Evolutionary conservation across 2,888 invertebrate species (phyloP).

Genomic region (Lasioglossum figueresi): DNA sequence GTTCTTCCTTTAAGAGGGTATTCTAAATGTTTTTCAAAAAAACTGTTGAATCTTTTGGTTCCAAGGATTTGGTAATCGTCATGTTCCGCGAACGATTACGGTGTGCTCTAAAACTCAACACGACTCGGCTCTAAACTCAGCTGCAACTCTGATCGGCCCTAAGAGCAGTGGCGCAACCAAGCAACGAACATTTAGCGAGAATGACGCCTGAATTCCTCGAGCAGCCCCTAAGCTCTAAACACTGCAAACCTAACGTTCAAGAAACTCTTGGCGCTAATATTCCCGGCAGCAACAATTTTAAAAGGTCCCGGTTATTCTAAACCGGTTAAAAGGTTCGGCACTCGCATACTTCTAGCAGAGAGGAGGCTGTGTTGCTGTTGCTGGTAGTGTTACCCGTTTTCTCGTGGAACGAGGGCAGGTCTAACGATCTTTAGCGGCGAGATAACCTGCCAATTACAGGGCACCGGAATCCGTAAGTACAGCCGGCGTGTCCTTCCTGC

Average conservation of each 20-base stretch:
- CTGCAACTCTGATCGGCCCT: not conserved
- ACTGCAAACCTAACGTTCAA: not conserved
- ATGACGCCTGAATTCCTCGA: not conserved
- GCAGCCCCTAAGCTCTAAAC: not conserved
- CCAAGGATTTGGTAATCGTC: not conserved
- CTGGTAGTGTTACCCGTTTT: constrained; percentile 19
- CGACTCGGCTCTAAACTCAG: not conserved
- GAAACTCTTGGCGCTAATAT: not conserved
- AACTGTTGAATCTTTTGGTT: not conserved
- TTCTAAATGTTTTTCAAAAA: not conserved
- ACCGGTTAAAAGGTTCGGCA: not conserved
- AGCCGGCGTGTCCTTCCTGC: constrained; percentile 15
- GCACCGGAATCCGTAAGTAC: constrained; percentile 46
- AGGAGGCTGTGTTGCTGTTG: too few relatives aligned
- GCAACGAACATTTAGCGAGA: not conserved
- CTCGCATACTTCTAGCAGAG: not conserved
- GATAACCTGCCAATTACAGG: constrained; percentile 52
- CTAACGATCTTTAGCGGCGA: constrained; percentile 28
- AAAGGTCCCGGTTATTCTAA: not conserved
- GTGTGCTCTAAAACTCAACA: not conserved
- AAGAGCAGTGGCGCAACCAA: not conserved
- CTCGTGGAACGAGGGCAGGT: constrained; percentile 21
- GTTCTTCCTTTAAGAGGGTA: not conserved
- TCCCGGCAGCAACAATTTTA: not conserved
- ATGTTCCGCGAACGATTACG: not conserved